phyloP scores from a whole-genome alignment of 2,797 vertebrate species.

The Champsocephalus gunnari region DNA sequence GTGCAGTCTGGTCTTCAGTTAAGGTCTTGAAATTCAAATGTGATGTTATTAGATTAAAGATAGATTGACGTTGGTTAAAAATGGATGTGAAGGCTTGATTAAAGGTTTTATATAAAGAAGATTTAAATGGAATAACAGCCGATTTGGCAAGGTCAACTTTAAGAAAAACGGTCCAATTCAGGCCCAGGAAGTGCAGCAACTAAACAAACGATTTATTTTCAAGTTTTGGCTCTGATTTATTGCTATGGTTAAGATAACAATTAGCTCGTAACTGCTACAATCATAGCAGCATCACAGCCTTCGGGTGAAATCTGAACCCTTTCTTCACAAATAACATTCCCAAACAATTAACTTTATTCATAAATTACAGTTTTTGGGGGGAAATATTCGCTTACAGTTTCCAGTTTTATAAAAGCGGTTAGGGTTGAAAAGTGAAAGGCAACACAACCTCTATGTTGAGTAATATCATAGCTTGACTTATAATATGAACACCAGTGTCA shows the following conservation, averaged over 20 bases:
- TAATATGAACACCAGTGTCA: no score
- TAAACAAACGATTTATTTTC: not conserved
- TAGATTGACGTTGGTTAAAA: not conserved
- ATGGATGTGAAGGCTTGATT: not conserved
- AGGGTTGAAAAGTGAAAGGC: no score
- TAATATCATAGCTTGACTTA: no score
- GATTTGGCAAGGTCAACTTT: not conserved
- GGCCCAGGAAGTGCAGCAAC: not conserved
- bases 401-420: no score
- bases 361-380: no score
- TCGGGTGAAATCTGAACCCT: no score
- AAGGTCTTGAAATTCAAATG: slow-evolving; percentile 32
- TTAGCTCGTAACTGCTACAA: not conserved
- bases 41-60: not conserved
- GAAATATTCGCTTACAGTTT: no score
- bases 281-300: no score
- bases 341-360: no score
- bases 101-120: not conserved
- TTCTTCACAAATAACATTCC: no score
- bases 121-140: not conserved
- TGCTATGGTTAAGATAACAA: not conserved
- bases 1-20: slow-evolving; percentile 42
- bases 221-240: not conserved
- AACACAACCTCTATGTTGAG: no score
- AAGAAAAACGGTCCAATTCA: not conserved